phyloP scores from a whole-genome alignment of 1,140 invertebrate genomes.

The Charaxes varanes region DNA sequence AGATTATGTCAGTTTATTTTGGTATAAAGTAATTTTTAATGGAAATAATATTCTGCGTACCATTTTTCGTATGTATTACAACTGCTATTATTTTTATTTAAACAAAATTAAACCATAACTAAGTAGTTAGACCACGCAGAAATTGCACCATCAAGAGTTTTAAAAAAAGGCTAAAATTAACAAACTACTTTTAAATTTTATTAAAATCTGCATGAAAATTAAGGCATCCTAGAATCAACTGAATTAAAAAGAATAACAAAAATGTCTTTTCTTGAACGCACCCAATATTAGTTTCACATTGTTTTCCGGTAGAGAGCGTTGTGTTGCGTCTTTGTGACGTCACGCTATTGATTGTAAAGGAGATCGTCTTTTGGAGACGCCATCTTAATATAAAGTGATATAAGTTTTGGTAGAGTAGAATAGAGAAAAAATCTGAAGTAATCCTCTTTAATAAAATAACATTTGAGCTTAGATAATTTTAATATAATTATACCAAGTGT shows the following conservation, averaged over 20 bases:
- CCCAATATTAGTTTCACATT: conserved; percentile 14
- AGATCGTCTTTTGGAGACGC: conserved; percentile 72
- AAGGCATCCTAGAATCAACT: no score
- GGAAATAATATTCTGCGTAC: no score
- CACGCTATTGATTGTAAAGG: conserved; percentile 71
- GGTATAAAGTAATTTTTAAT: no score
- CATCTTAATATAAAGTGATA: conserved; percentile 74
- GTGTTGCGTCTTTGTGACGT: conserved; percentile 70
- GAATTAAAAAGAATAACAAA: not conserved
- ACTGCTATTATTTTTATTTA: no score
- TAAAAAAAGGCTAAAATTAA: no score
- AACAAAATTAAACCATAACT: no score
- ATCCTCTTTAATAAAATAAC: conserved; percentile 54
- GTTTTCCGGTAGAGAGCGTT: conserved; percentile 48
- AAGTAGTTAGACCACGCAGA: no score
- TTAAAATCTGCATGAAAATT: no score
- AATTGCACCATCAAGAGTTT: no score
- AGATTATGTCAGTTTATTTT: no score
- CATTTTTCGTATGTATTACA: no score
- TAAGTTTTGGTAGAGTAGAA: conserved; percentile 70
- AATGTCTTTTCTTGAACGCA: conserved; percentile 25
- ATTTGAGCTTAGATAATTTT: conserved; percentile 58
- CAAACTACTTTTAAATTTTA: no score
- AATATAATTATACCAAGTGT: conserved; percentile 45
- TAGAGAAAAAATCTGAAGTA: conserved; percentile 68